phyloP scores from a whole-genome alignment of 2,888 invertebrate genomes.

The Hirtodrosophila confusa region DNA sequence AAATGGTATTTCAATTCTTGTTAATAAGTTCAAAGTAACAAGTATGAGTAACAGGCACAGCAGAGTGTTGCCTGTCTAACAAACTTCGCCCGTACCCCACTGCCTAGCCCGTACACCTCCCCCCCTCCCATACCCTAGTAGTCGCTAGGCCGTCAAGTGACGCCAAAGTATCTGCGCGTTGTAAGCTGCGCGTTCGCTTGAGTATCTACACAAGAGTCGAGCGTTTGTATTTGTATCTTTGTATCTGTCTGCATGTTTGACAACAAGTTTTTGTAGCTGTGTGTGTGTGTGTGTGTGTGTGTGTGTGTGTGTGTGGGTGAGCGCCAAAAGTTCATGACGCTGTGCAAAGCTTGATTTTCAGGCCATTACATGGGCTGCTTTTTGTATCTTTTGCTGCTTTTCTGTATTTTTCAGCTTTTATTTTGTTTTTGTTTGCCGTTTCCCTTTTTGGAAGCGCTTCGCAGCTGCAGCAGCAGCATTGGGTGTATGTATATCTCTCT shows the following conservation, averaged over 20 bases:
- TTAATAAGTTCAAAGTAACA: conserved; percentile 60
- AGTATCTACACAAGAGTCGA: conserved; percentile 45
- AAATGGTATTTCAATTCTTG: conserved; percentile 23
- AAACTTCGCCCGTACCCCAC: background rate
- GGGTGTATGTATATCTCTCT: conserved; percentile 7
- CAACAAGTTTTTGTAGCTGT: conserved; percentile 45
- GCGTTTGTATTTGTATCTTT: conserved; percentile 37
- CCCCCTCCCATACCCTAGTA: background rate
- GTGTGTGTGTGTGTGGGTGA: conserved; percentile 46
- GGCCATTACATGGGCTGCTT: conserved; percentile 64
- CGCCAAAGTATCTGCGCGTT: conserved; percentile 53
- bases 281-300: conserved; percentile 19
- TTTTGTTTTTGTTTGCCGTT: conserved; percentile 57
- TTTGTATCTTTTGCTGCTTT: conserved; percentile 30
- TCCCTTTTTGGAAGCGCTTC: conserved; percentile 46
- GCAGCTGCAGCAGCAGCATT: conserved; percentile 39
- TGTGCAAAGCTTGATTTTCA: conserved; percentile 72
- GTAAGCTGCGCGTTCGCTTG: conserved; percentile 47
- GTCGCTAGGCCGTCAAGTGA: conserved; percentile 20
- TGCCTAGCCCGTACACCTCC: too few relatives aligned
- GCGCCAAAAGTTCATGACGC: conserved; percentile 72
- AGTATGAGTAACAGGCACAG: conserved; percentile 27
- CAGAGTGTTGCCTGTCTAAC: conserved; percentile 34
- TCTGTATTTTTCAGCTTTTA: conserved; percentile 31
- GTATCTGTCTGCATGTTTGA: conserved; percentile 56